These are phyloP conservation scores for Vanessa cardui DNA, from an alignment of 2,888 invertebrate species.

Conservation along the genomic window DNA sequence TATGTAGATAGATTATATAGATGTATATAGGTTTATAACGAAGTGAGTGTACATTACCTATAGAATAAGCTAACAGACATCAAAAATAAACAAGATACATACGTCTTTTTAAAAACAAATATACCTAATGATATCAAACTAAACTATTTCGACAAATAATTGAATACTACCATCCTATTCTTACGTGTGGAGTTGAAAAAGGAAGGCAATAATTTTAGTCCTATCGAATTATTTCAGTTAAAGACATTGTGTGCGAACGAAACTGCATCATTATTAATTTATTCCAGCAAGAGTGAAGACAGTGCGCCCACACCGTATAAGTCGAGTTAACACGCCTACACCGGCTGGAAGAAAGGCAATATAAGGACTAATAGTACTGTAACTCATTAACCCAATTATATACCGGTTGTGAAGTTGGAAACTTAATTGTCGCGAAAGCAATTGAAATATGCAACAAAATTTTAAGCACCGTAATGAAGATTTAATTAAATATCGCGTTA, in stretches of 20 bases:
- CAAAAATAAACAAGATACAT: too few species aligned
- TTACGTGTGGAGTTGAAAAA: too few species aligned
- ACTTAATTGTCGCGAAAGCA: constrained; percentile 37
- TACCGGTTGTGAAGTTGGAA: constrained; percentile 30
- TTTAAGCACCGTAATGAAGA: constrained; percentile 19
- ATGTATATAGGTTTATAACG: too few species aligned
- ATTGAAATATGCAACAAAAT: constrained; percentile 30
- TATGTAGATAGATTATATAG: too few species aligned
- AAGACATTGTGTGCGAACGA: too few species aligned
- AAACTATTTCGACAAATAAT: too few species aligned
- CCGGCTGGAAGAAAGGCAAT: constrained; percentile 13
- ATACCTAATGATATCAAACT: too few species aligned
- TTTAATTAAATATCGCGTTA: constrained; percentile 13
- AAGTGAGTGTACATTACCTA: too few species aligned
- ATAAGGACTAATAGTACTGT: constrained; percentile 6
- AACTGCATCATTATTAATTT: background rate
- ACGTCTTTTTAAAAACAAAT: too few species aligned
- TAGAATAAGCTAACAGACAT: too few species aligned
- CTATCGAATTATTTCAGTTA: background rate
- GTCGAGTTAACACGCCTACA: constrained; percentile 28
- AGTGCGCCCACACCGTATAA: constrained; percentile 5
- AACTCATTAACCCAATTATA: constrained; percentile 39
- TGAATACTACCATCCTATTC: too few species aligned
- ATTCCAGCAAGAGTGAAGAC: constrained; percentile 4
- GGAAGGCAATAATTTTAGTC: too few species aligned